phyloP scores from a whole-genome alignment of 2,113 vertebrate genomes.

The Todiramphus saurophagus region DNA sequence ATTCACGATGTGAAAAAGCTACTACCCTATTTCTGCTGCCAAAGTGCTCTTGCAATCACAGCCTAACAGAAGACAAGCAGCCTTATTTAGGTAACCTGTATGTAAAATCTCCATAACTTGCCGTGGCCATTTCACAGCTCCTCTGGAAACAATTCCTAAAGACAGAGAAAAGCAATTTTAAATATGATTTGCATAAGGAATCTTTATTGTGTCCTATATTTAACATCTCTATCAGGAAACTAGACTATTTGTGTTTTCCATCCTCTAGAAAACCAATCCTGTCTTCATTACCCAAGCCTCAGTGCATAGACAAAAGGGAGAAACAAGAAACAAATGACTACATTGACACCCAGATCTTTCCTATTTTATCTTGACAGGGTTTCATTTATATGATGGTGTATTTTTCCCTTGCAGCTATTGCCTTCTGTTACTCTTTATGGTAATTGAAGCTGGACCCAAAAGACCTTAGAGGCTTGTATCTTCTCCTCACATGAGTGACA shows the following conservation, averaged over 20 bases:
- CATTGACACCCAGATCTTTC: constrained; percentile 64
- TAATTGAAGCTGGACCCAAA: constrained; percentile 76
- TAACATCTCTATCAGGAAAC: constrained; percentile 43
- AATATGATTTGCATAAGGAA: constrained; percentile 40
- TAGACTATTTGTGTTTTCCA: constrained; percentile 38
- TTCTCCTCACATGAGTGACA: constrained; percentile 78
- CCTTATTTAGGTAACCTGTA: constrained; percentile 21
- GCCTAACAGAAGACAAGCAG: background rate
- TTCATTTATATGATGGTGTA: constrained; percentile 59
- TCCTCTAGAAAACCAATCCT: constrained; percentile 54
- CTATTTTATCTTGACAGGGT: constrained; percentile 73
- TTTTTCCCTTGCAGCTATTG: constrained; percentile 45
- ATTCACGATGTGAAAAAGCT: background rate
- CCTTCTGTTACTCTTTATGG: constrained; percentile 78
- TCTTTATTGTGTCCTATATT: constrained; percentile 60
- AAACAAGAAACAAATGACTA: constrained; percentile 72
- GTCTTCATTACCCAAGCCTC: constrained; percentile 69
- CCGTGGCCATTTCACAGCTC: constrained; percentile 40
- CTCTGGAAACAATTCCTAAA: constrained; percentile 59
- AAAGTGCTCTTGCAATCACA: constrained; percentile 5
- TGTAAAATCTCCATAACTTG: background rate
- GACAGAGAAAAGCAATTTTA: constrained; percentile 56
- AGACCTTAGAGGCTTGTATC: constrained; percentile 79
- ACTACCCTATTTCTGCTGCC: background rate
- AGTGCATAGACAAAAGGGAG: constrained; percentile 66